A percentile compares a stretch with the other conserved stretches of the same genome.
Conservation (phyloP, 35 echinoderm and acorn worm genomes). For the Heliocidaris tuberculata region DNA sequence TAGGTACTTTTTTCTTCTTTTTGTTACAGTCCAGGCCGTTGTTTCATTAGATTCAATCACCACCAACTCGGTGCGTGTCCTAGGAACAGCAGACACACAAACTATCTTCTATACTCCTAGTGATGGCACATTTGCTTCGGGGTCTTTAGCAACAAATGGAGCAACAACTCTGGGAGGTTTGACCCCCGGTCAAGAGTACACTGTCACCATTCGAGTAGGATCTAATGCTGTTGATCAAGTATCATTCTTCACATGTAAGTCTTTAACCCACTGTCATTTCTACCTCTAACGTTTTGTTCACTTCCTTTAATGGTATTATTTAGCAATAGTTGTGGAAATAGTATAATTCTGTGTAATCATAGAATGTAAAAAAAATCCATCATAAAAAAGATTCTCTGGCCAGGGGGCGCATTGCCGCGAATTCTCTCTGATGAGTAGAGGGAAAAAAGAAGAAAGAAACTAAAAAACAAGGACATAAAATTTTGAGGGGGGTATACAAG, state of each 20-base stretch:
- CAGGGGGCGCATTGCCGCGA: background rate
- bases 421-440: background rate
- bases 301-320: background rate
- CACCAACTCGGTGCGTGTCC: background rate
- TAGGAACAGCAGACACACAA: background rate
- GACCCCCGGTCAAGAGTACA: background rate
- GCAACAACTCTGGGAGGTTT: background rate
- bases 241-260: slow-evolving; percentile 18
- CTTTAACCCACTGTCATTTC: background rate
- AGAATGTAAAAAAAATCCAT: background rate
- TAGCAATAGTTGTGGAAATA: background rate
- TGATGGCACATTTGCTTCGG: background rate
- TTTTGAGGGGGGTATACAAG: too few species aligned
- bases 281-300: background rate
- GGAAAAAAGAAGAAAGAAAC: background rate
- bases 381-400: background rate
- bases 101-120: background rate
- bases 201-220: background rate
- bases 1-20: background rate
- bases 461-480: too few species aligned
- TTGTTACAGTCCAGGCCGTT: background rate
- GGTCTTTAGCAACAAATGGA: background rate
- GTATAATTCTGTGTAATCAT: background rate
- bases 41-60: background rate
- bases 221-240: background rate